These are phyloP conservation scores for Camponotus fellah DNA, from an alignment of 2,888 invertebrate genomes.

Conservation along the genomic window DNA sequence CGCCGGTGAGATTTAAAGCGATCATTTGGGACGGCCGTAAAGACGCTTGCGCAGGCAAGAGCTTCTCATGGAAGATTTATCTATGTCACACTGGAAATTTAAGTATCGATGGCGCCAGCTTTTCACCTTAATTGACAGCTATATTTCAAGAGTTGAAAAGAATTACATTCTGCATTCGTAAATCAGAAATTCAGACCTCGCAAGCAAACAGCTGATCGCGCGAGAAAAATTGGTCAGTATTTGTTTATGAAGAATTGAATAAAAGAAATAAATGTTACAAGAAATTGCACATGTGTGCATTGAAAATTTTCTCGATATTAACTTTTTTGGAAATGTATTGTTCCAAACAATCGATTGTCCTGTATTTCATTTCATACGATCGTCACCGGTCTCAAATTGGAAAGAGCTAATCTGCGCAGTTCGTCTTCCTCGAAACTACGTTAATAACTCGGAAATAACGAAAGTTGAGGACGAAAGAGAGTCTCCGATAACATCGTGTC, in stretches of 20 bases:
- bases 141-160: not conserved
- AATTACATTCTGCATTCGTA: conserved; percentile 18
- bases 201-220: not conserved
- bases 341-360: not conserved
- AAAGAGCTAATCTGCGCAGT: not conserved
- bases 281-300: not conserved
- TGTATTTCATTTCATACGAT: not conserved
- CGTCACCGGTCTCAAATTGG: not conserved
- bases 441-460: conserved; percentile 36
- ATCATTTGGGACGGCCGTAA: conserved; percentile 43
- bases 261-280: not conserved
- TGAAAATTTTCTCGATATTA: not conserved
- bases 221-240: not conserved
- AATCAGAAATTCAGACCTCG: not conserved
- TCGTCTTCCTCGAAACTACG: not conserved
- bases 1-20: conserved; percentile 50
- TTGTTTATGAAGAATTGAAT: not conserved
- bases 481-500: not conserved
- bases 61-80: conserved; percentile 30
- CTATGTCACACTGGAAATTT: conserved; percentile 44
- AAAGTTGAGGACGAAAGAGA: conserved; percentile 8
- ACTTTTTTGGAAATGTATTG: not conserved
- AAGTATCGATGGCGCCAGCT: conserved; percentile 17
- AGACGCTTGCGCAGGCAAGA: conserved; percentile 38
- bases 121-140: conserved; percentile 33